phyloP scores from a whole-genome alignment of 92 coral and sea anemone species.

The Phenganax stokvisi region DNA sequence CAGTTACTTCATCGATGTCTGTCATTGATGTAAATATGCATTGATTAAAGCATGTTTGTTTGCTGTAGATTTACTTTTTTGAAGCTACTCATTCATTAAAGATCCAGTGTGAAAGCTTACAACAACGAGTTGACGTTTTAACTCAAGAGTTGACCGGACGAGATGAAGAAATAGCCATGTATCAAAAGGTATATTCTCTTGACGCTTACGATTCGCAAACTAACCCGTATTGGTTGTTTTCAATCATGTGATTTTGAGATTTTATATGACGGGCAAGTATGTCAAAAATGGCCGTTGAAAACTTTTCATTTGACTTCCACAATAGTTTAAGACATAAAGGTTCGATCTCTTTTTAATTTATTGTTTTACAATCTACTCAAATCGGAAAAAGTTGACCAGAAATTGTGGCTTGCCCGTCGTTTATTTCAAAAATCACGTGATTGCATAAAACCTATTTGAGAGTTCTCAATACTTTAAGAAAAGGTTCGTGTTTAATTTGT shows the following conservation, averaged over 20 bases:
- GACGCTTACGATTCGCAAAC: not conserved
- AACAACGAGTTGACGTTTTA: slow-evolving; percentile 66
- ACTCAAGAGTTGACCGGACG: slow-evolving; percentile 69
- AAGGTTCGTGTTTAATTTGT: too few relatives aligned
- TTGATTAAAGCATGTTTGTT: not conserved
- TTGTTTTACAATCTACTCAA: too few relatives aligned
- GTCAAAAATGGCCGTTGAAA: too few relatives aligned
- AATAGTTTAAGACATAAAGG: too few relatives aligned
- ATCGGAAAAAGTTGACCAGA: too few relatives aligned
- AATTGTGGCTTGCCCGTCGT: too few relatives aligned
- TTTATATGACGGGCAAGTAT: not conserved
- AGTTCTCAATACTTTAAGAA: too few relatives aligned
- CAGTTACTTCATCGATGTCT: too few relatives aligned
- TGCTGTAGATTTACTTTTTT: slow-evolving; percentile 63
- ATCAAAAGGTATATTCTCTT: slow-evolving; percentile 60
- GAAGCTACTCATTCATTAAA: slow-evolving; percentile 81
- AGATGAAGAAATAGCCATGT: slow-evolving; percentile 75
- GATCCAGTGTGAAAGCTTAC: slow-evolving; percentile 71
- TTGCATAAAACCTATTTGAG: too few relatives aligned
- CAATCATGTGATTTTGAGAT: not conserved
- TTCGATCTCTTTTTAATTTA: too few relatives aligned
- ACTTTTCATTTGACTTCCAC: too few relatives aligned
- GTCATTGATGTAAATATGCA: not conserved
- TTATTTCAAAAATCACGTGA: too few relatives aligned
- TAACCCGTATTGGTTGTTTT: not conserved